Conservation (phyloP, 2,888 invertebrate species). For the Cephus rjabovi region DNA sequence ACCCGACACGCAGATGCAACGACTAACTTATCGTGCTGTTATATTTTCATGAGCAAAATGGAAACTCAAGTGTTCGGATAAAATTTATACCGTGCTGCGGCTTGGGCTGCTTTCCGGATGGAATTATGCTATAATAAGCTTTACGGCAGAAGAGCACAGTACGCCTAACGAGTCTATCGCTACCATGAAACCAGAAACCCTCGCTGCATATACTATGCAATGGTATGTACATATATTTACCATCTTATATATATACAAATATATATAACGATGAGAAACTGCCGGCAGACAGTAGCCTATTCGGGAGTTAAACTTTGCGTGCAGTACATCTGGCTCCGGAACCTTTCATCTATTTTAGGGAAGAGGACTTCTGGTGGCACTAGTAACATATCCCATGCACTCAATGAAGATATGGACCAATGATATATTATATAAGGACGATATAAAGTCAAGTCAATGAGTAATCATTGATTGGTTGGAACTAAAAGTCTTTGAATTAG, state of each 20-base stretch:
- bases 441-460: not conserved
- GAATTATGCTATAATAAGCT: slow-evolving; percentile 40
- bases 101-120: slow-evolving; percentile 11
- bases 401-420: not conserved
- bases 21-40: not conserved
- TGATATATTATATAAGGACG: not conserved
- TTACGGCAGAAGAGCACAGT: slow-evolving; percentile 29
- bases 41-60: not conserved
- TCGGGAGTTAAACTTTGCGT: not conserved
- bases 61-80: not conserved
- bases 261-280: not conserved
- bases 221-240: not conserved
- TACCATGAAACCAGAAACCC: slow-evolving; percentile 47
- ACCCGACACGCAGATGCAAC: not conserved
- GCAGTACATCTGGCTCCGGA: not conserved
- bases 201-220: not conserved
- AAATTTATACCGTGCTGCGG: not conserved
- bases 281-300: not conserved
- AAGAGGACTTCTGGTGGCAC: not conserved
- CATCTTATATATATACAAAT: not conserved
- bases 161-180: slow-evolving; percentile 58
- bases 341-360: not conserved
- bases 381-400: not conserved
- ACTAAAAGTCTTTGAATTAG: not conserved
- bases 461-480: not conserved